phyloP scores from a whole-genome alignment of 30 jellyfish, hydroid and myxozoan genomes.

The Morbakka virulenta region DNA sequence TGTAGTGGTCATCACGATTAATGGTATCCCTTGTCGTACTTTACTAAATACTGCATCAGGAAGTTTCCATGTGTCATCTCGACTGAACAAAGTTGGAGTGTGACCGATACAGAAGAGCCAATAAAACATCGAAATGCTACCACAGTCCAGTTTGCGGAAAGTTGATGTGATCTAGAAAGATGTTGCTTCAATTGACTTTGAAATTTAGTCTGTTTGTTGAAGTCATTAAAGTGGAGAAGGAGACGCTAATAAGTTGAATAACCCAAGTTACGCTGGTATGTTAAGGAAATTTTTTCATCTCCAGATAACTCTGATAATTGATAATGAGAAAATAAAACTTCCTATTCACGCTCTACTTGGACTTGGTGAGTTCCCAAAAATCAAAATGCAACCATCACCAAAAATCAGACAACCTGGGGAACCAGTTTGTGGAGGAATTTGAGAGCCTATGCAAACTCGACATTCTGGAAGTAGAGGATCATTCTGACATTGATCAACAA shows the following conservation, averaged over 20 bases:
- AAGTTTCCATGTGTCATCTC: not conserved
- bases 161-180: too few relatives aligned
- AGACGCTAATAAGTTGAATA: not conserved
- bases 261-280: not conserved
- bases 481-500: constrained; percentile 33
- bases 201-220: not conserved
- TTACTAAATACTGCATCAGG: not conserved
- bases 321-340: too few relatives aligned
- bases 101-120: too few relatives aligned
- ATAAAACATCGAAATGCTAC: not conserved
- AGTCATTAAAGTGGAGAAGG: not conserved
- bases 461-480: too few relatives aligned
- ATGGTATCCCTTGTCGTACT: not conserved
- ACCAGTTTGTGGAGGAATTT: too few relatives aligned
- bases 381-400: too few relatives aligned
- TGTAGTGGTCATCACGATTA: not conserved
- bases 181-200: not conserved
- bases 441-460: too few relatives aligned
- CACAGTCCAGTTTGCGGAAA: not conserved
- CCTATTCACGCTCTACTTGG: too few relatives aligned
- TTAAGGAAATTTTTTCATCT: too few relatives aligned
- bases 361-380: too few relatives aligned
- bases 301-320: too few relatives aligned
- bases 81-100: not conserved
- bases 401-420: too few relatives aligned